A percentile compares a stretch with the other conserved stretches of the same genome.
Evolutionary conservation across 2,888 invertebrate species (phyloP).

Genomic region (Pristionchus japonicus): DNA sequence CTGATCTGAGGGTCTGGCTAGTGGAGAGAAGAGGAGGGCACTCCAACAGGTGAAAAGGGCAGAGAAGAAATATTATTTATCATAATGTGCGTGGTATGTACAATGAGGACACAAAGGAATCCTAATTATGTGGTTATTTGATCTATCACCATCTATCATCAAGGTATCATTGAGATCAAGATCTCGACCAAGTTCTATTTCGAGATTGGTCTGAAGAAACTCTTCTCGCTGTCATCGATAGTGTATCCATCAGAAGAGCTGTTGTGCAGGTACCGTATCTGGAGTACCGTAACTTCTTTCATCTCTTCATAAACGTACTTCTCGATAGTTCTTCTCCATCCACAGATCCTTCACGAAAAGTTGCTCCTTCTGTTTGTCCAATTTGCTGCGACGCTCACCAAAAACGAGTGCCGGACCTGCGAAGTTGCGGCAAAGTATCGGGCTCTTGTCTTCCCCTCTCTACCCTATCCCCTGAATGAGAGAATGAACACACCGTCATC

Average conservation of each 20-base stretch:
- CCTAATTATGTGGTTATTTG: neutral
- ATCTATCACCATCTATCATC: neutral
- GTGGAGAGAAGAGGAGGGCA: neutral
- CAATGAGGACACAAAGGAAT: neutral
- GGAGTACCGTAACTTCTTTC: neutral
- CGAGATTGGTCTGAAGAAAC: slow-evolving; percentile 22
- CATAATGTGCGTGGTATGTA: neutral
- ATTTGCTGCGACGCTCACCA: neutral
- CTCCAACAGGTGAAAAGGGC: neutral
- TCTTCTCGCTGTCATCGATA: slow-evolving; percentile 14
- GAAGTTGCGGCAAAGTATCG: slow-evolving; percentile 35
- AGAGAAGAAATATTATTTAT: neutral
- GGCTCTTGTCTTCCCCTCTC: neutral
- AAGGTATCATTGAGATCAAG: no score
- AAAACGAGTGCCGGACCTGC: neutral
- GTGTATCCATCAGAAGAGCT: neutral
- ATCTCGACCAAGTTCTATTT: neutral
- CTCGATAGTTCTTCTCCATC: slow-evolving; percentile 23
- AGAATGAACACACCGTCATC: slow-evolving; percentile 15
- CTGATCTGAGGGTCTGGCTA: neutral
- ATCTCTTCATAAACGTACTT: neutral
- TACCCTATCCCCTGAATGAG: neutral
- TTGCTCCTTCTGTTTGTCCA: neutral
- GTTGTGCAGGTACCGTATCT: neutral
- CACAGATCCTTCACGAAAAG: neutral